phyloP scores from a whole-genome alignment of 2,888 invertebrate genomes.

The Adelognathus sp. region DNA sequence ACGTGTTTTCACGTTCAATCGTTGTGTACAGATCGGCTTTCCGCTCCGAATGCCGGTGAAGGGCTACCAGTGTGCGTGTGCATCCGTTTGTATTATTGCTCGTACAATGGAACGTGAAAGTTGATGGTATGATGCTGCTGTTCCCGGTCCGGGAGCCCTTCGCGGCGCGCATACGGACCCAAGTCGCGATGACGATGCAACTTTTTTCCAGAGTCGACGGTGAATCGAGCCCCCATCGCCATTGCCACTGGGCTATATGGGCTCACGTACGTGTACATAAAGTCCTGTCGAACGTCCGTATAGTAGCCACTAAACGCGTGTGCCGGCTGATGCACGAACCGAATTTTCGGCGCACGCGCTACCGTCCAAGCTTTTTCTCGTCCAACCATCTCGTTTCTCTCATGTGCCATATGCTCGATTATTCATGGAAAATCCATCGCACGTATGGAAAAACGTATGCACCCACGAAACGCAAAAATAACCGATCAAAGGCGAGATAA shows the following conservation, averaged over 20 bases:
- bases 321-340: slow-evolving; percentile 34
- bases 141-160: slow-evolving; percentile 41
- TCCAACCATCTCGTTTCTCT: slow-evolving; percentile 17
- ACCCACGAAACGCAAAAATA: background rate
- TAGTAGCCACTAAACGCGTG: slow-evolving; percentile 31
- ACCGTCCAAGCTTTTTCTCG: slow-evolving; percentile 11
- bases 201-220: slow-evolving; percentile 56
- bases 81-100: slow-evolving; percentile 52
- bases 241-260: slow-evolving; percentile 47
- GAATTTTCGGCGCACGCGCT: slow-evolving; percentile 35
- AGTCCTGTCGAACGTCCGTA: slow-evolving; percentile 18
- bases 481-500: background rate
- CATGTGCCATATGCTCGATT: slow-evolving; percentile 23
- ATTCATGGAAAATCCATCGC: background rate
- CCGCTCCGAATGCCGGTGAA: background rate
- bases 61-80: slow-evolving; percentile 8
- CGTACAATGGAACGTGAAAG: slow-evolving; percentile 52
- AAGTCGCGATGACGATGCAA: slow-evolving; percentile 51
- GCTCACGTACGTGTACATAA: slow-evolving; percentile 13
- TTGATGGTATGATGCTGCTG: slow-evolving; percentile 32
- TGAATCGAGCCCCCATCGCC: slow-evolving; percentile 58
- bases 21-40: slow-evolving; percentile 6
- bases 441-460: background rate
- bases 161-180: slow-evolving; percentile 24
- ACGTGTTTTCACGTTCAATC: background rate